These are phyloP conservation scores for Arenaria interpres DNA, from an alignment of 2,113 vertebrate species.

Conservation along the genomic window DNA sequence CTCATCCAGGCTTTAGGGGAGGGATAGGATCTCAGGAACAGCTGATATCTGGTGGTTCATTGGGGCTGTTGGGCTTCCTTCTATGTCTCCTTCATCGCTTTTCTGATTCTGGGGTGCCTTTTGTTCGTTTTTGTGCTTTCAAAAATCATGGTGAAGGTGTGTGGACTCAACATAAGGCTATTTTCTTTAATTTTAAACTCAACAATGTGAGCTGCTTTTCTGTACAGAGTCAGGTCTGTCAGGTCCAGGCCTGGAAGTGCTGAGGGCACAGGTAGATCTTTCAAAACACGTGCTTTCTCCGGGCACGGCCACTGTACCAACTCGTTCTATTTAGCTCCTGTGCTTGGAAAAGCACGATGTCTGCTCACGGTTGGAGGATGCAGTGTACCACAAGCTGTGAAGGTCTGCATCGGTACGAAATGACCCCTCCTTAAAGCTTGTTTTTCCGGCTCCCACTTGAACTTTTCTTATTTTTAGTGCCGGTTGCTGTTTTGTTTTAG, in stretches of 20 bases:
- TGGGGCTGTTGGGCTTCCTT: neutral
- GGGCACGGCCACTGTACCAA: accelerated
- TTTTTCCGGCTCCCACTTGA: neutral
- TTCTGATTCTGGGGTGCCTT: neutral
- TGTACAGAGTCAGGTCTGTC: neutral
- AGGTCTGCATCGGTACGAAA: neutral
- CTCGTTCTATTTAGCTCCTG: neutral
- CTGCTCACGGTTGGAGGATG: neutral
- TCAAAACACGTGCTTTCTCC: neutral
- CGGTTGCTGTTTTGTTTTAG: neutral
- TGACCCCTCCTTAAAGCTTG: neutral
- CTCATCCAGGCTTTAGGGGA: neutral
- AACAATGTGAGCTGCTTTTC: neutral
- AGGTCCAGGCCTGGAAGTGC: too few species aligned
- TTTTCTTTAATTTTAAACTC: neutral
- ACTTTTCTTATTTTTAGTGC: neutral
- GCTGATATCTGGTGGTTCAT: neutral
- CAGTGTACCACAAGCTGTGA: neutral
- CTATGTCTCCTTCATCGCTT: neutral
- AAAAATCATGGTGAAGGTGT: neutral
- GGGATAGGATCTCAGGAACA: neutral
- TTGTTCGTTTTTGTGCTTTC: neutral
- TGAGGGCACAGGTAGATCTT: neutral
- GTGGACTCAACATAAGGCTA: neutral
- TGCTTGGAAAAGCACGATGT: accelerated